These are phyloP conservation scores for Chaetodon trifascialis DNA, from an alignment of 2,113 vertebrate species.

Conservation along the genomic window DNA sequence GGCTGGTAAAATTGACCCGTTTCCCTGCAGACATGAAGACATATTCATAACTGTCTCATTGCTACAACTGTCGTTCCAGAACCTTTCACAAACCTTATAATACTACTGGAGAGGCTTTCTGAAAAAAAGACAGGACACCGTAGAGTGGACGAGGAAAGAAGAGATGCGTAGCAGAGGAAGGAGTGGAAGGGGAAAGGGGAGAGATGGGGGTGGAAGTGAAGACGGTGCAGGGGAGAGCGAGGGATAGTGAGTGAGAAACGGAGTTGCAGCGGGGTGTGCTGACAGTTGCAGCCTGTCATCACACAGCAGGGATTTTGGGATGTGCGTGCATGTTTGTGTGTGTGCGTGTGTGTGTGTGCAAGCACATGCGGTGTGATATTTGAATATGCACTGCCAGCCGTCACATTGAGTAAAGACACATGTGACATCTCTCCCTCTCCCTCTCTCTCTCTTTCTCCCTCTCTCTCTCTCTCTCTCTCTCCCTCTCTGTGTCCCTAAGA, in stretches of 20 bases:
- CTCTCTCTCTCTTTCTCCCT: conserved; percentile 2
- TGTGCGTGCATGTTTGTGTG: neutral
- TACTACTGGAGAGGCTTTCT: conserved; percentile 22
- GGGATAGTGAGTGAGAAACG: conserved; percentile 31
- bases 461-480: neutral
- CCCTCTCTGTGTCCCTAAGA: neutral
- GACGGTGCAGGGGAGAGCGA: conserved; percentile 8
- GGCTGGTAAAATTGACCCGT: conserved; percentile 48
- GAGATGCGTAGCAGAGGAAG: conserved; percentile 7
- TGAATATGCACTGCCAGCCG: conserved; percentile 67
- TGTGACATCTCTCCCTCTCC: conserved; percentile 36
- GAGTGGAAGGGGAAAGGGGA: neutral
- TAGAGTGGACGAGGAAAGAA: conserved; percentile 24
- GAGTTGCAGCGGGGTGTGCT: conserved; percentile 34
- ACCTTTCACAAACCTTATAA: conserved; percentile 21
- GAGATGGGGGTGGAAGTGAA: neutral
- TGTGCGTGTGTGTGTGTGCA: neutral
- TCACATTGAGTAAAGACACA: conserved; percentile 49
- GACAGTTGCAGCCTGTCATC: conserved; percentile 61
- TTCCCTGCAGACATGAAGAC: conserved; percentile 55
- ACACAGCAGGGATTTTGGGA: conserved; percentile 42
- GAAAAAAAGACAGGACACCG: conserved; percentile 8
- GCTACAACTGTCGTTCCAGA: conserved; percentile 40
- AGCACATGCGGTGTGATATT: conserved; percentile 38
- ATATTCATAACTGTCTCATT: conserved; percentile 49